phyloP scores from a whole-genome alignment of 2,888 invertebrate genomes.

The Notodonta ziczac region DNA sequence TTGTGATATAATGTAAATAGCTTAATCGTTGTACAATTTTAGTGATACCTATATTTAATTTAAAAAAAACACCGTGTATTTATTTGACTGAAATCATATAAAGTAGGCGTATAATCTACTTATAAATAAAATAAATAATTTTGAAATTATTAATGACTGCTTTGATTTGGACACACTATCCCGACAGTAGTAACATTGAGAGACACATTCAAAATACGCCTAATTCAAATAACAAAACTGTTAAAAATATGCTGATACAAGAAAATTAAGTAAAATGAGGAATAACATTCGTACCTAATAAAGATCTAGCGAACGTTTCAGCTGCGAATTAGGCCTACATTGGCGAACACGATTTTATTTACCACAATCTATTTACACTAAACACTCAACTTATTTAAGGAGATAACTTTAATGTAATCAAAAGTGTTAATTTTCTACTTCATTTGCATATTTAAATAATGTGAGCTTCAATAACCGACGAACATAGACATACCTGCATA shows the following conservation, averaged over 20 bases:
- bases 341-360: not conserved
- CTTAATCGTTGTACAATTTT: slow-evolving; percentile 82
- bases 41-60: slow-evolving; percentile 81
- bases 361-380: slow-evolving; percentile 17
- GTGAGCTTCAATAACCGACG: slow-evolving; percentile 9
- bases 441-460: slow-evolving; percentile 25
- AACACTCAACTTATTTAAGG: slow-evolving; percentile 14
- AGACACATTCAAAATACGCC: slow-evolving; percentile 22
- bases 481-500: slow-evolving; percentile 2
- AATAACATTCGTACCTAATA: not conserved
- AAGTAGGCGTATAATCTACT: slow-evolving; percentile 69
- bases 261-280: no score
- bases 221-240: not conserved
- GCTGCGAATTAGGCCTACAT: not conserved
- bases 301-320: not conserved
- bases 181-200: slow-evolving; percentile 16
- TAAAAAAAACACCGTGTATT: slow-evolving; percentile 75
- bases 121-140: slow-evolving; percentile 75
- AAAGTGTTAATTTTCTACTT: slow-evolving; percentile 18
- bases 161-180: slow-evolving; percentile 53
- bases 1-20: slow-evolving; percentile 84
- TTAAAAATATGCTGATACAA: not conserved
- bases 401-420: not conserved
- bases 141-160: slow-evolving; percentile 56
- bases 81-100: slow-evolving; percentile 83